Conservation (phyloP, 2,888 invertebrate species). For the Plebejus melissa region DNA sequence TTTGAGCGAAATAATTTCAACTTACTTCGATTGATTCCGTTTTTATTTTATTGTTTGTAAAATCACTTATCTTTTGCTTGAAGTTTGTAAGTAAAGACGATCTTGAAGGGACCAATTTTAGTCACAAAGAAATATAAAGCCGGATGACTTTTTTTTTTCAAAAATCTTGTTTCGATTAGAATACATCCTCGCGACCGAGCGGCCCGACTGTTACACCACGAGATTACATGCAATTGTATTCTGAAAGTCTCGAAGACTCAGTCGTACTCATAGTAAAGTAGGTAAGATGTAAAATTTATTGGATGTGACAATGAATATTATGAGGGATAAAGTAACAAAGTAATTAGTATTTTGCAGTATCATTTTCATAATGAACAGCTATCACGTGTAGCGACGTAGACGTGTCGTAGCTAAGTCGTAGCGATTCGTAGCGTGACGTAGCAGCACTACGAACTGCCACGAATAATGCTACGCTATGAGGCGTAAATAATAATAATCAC, state of each 20-base stretch:
- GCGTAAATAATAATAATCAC: too few species aligned
- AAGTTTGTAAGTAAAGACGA: not conserved
- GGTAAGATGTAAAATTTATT: too few species aligned
- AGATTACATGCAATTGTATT: too few species aligned
- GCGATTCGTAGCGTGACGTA: not conserved
- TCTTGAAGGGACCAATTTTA: not conserved
- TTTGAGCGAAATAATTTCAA: constrained; percentile 26
- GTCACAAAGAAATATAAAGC: not conserved
- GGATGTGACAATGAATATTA: not conserved
- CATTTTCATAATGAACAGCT: constrained; percentile 4
- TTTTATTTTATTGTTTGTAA: constrained; percentile 14
- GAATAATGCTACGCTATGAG: not conserved
- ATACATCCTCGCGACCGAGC: too few species aligned
- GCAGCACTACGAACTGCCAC: not conserved
- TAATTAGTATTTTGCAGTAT: not conserved
- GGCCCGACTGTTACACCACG: too few species aligned
- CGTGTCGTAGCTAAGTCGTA: not conserved
- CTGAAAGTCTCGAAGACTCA: too few species aligned
- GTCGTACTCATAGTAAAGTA: too few species aligned
- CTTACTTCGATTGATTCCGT: constrained; percentile 21
- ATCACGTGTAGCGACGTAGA: not conserved
- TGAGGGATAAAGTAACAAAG: not conserved
- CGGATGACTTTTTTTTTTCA: not conserved
- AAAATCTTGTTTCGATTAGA: too few species aligned
- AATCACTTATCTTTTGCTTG: not conserved